Evolutionary conservation across 2,888 invertebrate species (phyloP), one percentile per base, ranked within the genome.

Genomic region (Aleiodes testaceus): DNA sequence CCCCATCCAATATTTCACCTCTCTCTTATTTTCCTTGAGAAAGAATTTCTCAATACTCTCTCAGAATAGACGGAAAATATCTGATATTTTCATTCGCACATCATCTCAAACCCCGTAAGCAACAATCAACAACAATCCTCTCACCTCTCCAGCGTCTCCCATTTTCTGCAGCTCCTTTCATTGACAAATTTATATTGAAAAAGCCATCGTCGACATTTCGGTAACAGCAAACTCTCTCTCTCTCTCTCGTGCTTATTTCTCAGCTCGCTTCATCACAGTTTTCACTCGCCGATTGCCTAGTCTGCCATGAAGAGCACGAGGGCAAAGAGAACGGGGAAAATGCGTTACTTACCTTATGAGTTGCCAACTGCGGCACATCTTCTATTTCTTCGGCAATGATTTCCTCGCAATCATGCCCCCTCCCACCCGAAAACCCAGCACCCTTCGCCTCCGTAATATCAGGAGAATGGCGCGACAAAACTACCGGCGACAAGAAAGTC

Each of bases 331-430:
- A 12, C 1, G 44, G 49, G 36, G 18, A 50, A 70, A 69, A 72
- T 12, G 52, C 65, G 65, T 45, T 63, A 76, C 50, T 72, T 76
- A 75, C 72, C 84, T 85, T 85, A 84, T 83, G 83, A 86, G 85
- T 86, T 85, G 79, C 79, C 84, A 85, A 85, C 85, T 84, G 84
- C 82, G 85, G 85, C 87, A 87, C 86, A 88, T 86, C 86, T 86
- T 87, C 87, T 85, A 87, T 88, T 88, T 84, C 85, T 84, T 44
- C n/a, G 83, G 87, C 88, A 87, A 88, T 88, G 88, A 88, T 86
- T 87, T 86, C 83, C 84, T 87, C 87, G 88, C 88, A 88, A 88
- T 88, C 88, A 87, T 84, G 80, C 75, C 74, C 77, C 78, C 75
- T 72, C 72, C 49, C 74, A 75, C 79, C 73, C 73, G 68, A 73